Conservation (phyloP, 2,888 invertebrate species). For the Cepaea hortensis region DNA sequence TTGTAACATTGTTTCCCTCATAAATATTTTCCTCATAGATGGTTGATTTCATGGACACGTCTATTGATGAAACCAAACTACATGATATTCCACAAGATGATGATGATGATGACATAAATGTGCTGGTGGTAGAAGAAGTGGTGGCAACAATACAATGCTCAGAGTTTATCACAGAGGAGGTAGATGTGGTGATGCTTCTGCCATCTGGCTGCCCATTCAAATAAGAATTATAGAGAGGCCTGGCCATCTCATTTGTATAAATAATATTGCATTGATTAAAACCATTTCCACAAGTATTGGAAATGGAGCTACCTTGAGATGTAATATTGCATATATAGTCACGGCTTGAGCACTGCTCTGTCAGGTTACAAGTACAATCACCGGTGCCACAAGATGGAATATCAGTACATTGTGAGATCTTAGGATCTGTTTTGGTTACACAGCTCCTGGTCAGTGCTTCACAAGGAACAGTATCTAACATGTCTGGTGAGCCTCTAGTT, state of each 20-base stretch:
- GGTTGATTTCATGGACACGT: background rate
- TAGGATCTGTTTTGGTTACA: background rate
- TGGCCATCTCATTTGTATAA: constrained; percentile 25
- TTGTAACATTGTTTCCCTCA: background rate
- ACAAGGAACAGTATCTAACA: background rate
- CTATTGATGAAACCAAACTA: background rate
- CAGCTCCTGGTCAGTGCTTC: background rate
- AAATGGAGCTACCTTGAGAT: constrained; percentile 16
- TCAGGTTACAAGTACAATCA: background rate
- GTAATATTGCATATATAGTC: constrained; percentile 30
- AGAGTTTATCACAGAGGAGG: constrained; percentile 38
- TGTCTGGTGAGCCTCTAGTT: constrained; percentile 25
- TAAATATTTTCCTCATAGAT: background rate
- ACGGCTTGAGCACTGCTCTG: constrained; percentile 13
- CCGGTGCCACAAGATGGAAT: background rate
- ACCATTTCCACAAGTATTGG: constrained; percentile 15
- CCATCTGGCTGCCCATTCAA: constrained; percentile 30
- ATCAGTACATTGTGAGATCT: background rate
- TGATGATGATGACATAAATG: background rate
- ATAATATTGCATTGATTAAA: constrained; percentile 42
- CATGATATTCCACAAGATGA: background rate
- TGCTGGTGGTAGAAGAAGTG: no score
- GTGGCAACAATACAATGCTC: background rate
- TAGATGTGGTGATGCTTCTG: constrained; percentile 24
- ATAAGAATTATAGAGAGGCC: constrained; percentile 26